Conservation (phyloP, 2,888 invertebrate species). For the Luperina nickerlii region DNA sequence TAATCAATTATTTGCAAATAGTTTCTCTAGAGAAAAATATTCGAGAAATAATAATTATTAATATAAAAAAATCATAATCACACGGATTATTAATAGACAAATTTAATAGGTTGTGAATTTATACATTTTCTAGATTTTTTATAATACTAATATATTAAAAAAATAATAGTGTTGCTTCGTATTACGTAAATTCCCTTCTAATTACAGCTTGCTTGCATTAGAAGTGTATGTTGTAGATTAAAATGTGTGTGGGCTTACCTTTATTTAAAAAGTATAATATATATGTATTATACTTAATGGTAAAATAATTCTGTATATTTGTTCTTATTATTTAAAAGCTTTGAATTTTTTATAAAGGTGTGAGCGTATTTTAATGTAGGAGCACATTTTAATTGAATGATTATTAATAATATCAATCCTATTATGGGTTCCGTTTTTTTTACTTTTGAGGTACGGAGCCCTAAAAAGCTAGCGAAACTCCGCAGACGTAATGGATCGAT, state of each 20-base stretch:
- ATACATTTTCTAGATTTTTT: constrained; percentile 90
- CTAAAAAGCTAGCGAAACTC: too few relatives aligned
- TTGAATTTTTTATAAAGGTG: not conserved
- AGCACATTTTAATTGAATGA: not conserved
- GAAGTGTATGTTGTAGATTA: constrained; percentile 46
- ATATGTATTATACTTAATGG: not conserved
- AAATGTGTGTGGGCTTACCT: constrained; percentile 44
- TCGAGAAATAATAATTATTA: constrained; percentile 69
- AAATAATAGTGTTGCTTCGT: constrained; percentile 72
- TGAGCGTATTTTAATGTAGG: not conserved
- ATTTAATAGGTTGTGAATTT: constrained; percentile 90
- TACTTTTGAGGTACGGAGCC: too few relatives aligned
- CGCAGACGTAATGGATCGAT: too few relatives aligned
- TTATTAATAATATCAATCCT: not conserved
- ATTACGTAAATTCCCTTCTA: constrained; percentile 69
- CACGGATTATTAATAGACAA: constrained; percentile 82
- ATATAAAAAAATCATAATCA: constrained; percentile 65
- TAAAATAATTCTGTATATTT: not conserved
- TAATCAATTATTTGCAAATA: constrained; percentile 70
- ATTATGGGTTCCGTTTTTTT: too few relatives aligned
- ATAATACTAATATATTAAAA: constrained; percentile 80
- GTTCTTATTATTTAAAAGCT: not conserved
- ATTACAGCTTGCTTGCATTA: constrained; percentile 78
- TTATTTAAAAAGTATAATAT: constrained; percentile 4
- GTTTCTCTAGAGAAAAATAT: constrained; percentile 67